These are phyloP conservation scores for Poecile montanus DNA, from an alignment of 2,797 vertebrate species.

Conservation along the genomic window DNA sequence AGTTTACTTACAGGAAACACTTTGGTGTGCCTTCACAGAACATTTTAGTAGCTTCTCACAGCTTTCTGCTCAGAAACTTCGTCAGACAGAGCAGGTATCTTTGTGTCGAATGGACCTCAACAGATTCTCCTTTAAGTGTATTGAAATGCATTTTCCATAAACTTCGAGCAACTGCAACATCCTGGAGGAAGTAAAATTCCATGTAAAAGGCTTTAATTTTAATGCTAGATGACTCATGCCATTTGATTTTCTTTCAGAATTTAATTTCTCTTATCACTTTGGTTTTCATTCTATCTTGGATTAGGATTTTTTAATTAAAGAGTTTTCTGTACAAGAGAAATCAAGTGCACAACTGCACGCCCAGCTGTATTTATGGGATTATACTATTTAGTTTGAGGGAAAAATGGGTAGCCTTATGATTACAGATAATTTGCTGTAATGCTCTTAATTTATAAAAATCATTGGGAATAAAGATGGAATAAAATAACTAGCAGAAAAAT, in stretches of 20 bases:
- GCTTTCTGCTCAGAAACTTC: background rate
- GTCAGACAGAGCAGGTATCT: background rate
- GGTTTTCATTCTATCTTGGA: slow-evolving; percentile 37
- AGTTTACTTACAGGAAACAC: background rate
- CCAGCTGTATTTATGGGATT: slow-evolving; percentile 46
- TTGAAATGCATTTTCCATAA: background rate
- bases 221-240: background rate
- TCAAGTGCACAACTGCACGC: background rate
- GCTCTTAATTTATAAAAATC: slow-evolving; percentile 42
- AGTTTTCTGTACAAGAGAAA: background rate
- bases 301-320: slow-evolving; percentile 53
- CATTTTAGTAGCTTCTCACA: background rate
- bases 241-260: slow-evolving; percentile 19
- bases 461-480: slow-evolving; percentile 18
- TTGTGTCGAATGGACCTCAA: background rate
- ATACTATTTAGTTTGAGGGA: background rate
- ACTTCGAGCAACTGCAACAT: background rate
- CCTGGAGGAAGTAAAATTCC: background rate
- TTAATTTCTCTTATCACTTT: slow-evolving; percentile 11
- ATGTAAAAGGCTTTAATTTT: background rate
- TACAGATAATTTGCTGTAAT: slow-evolving; percentile 50
- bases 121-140: background rate
- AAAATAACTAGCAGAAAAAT: slow-evolving; percentile 50
- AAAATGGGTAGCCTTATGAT: slow-evolving; percentile 44
- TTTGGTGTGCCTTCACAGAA: background rate